Evolutionary conservation across 2,113 vertebrate species (phyloP).

Genomic region (Procavia capensis): DNA sequence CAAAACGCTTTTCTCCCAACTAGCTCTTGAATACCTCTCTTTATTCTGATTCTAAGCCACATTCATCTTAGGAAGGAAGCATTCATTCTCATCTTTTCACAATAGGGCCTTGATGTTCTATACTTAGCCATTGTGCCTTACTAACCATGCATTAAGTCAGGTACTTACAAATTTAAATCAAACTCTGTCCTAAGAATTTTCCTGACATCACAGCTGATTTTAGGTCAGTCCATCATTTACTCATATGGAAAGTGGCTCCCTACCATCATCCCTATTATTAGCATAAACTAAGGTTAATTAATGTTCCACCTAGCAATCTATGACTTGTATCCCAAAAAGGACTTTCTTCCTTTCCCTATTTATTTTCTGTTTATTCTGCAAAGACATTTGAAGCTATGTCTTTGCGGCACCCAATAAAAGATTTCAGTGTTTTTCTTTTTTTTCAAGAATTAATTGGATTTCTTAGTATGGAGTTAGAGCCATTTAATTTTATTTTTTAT

Average conservation of each 20-base stretch:
- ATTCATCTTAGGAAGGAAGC: neutral
- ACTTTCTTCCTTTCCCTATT: neutral
- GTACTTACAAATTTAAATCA: neutral
- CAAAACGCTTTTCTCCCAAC: neutral
- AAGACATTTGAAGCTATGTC: neutral
- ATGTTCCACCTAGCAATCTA: neutral
- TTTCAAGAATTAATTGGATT: neutral
- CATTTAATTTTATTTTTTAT: neutral
- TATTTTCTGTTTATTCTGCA: neutral
- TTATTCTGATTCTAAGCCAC: neutral
- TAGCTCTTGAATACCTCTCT: neutral
- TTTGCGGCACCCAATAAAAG: neutral
- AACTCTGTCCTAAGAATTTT: constrained; percentile 35
- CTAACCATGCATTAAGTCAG: neutral
- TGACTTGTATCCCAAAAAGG: neutral
- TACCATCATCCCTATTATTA: neutral
- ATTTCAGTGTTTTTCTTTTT: neutral
- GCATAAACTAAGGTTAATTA: neutral
- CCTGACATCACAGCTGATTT: neutral
- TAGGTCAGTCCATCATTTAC: fast-evolving
- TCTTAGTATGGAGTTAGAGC: neutral
- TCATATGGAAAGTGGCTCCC: neutral
- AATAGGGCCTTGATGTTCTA: neutral
- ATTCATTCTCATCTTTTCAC: neutral
- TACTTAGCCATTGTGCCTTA: neutral